A percentile compares a stretch with the other conserved stretches of the same genome.
These are phyloP conservation scores for Rotaria macrura DNA, from an alignment of 2,888 invertebrate genomes.

Conservation along the genomic window DNA sequence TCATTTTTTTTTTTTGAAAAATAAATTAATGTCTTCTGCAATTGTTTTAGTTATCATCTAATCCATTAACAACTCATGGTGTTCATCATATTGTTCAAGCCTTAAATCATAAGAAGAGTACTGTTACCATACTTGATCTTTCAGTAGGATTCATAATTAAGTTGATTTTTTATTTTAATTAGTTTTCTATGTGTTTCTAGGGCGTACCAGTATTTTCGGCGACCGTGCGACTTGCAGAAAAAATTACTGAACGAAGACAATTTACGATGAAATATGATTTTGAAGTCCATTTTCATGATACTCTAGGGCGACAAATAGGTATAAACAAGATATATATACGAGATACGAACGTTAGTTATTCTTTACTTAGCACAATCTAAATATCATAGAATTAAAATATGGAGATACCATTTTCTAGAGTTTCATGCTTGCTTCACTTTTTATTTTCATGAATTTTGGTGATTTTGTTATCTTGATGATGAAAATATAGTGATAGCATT, in stretches of 20 bases:
- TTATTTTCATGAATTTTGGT: too few relatives aligned
- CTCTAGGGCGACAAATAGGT: neutral
- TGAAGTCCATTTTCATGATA: neutral
- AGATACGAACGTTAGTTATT: too few relatives aligned
- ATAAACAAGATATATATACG: neutral
- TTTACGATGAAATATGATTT: slow-evolving; percentile 7
- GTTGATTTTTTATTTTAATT: too few relatives aligned
- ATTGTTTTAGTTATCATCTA: neutral
- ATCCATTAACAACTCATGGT: slow-evolving; percentile 15
- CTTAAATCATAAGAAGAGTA: neutral
- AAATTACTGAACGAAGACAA: neutral
- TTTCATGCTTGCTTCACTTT: too few relatives aligned
- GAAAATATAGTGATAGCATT: too few relatives aligned
- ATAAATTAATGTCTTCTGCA: too few relatives aligned
- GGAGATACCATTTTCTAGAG: too few relatives aligned
- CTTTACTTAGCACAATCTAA: too few relatives aligned
- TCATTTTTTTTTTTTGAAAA: neutral
- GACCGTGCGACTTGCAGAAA: neutral
- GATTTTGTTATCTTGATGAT: too few relatives aligned
- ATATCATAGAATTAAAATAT: too few relatives aligned
- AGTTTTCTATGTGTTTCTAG: neutral
- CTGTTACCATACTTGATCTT: neutral
- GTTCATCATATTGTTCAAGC: neutral
- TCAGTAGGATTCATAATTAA: neutral
- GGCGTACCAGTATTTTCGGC: neutral